Conservation (phyloP, 1,140 invertebrate species). For the Ips typographus region DNA sequence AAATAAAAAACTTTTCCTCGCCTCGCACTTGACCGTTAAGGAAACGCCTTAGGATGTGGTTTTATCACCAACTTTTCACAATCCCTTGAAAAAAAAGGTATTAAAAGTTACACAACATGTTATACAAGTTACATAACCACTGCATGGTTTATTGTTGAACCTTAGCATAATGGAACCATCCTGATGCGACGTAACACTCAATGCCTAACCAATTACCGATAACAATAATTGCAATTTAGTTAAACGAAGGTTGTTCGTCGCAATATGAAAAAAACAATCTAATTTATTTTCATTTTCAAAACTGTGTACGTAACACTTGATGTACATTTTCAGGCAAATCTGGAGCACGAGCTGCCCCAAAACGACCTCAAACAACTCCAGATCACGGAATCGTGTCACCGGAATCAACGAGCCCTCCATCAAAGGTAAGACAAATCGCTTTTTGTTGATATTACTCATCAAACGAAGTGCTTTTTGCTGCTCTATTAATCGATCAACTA, state of each 20-base stretch:
- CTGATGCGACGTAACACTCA: constrained; percentile 12
- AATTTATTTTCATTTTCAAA: not conserved
- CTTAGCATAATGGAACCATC: constrained; percentile 10
- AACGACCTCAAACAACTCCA: constrained; percentile 55
- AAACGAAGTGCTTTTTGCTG: constrained; percentile 2
- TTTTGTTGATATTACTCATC: not conserved
- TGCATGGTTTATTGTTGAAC: constrained; percentile 12
- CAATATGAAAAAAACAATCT: not conserved
- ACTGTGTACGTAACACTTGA: not conserved
- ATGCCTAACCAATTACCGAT: constrained; percentile 15
- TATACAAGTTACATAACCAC: no score
- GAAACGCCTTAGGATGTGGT: no score
- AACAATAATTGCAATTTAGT: not conserved
- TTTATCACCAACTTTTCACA: no score
- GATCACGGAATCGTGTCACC: constrained; percentile 55
- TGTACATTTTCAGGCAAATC: constrained; percentile 56
- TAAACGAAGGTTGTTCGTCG: not conserved
- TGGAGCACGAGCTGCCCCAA: constrained; percentile 54
- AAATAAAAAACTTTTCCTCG: no score
- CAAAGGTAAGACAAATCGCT: constrained; percentile 55
- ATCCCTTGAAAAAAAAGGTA: no score
- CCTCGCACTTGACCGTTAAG: no score
- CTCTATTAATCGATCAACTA: no score
- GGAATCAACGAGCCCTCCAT: constrained; percentile 55
- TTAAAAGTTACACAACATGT: no score